These are phyloP conservation scores for Dissostichus mawsoni DNA, from an alignment of 2,113 vertebrate genomes.

Conservation along the genomic window DNA sequence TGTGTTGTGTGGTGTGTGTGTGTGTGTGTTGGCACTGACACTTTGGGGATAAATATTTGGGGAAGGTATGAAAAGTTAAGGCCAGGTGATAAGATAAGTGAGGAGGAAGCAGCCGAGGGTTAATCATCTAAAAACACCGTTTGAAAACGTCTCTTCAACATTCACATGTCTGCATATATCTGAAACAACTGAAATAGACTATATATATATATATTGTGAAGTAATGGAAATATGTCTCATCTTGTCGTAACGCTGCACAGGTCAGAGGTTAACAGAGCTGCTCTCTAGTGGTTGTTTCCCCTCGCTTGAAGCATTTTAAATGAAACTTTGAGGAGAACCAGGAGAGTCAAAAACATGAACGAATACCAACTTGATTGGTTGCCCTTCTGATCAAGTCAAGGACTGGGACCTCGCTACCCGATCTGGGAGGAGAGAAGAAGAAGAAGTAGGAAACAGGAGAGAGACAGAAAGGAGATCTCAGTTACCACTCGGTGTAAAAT, in stretches of 20 bases:
- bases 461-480: conserved; percentile 53
- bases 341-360: conserved; percentile 42
- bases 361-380: conserved; percentile 79
- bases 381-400: conserved; percentile 82
- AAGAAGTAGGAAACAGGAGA: conserved; percentile 37
- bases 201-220: too few relatives aligned
- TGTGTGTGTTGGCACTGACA: conserved; percentile 22
- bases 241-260: not conserved
- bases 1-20: not conserved
- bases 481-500: conserved; percentile 72
- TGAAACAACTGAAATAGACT: not conserved
- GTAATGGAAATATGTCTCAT: not conserved
- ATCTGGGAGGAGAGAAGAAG: conserved; percentile 76
- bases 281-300: conserved; percentile 52
- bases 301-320: not conserved
- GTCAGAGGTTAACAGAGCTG: conserved; percentile 10
- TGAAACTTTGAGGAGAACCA: conserved; percentile 1
- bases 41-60: conserved; percentile 65
- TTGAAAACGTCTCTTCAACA: not conserved
- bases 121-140: conserved; percentile 38
- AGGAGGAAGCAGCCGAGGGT: conserved; percentile 59
- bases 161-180: not conserved
- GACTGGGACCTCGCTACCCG: conserved; percentile 81
- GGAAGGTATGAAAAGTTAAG: conserved; percentile 48
- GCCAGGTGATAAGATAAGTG: conserved; percentile 66